phyloP scores from a whole-genome alignment of 1,140 invertebrate species.

The Chlorops oryzae region DNA sequence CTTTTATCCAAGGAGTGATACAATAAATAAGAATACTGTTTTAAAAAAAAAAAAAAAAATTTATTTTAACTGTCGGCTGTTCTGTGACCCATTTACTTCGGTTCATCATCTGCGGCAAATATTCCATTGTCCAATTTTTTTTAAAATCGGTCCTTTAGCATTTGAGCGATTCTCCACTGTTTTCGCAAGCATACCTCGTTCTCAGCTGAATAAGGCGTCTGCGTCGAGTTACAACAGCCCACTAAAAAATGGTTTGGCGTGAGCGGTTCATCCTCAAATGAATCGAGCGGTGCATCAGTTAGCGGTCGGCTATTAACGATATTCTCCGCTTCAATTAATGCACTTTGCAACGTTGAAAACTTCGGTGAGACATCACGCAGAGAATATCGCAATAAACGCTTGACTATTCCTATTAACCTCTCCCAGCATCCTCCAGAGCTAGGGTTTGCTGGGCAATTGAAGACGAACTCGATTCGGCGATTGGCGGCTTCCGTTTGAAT shows the following conservation, averaged over 20 bases:
- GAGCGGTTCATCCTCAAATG: slow-evolving; percentile 23
- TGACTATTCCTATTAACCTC: slow-evolving; percentile 23
- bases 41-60: too few relatives aligned
- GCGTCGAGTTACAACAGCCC: slow-evolving; percentile 10
- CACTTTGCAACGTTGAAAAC: slow-evolving; percentile 6
- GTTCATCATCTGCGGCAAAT: slow-evolving; percentile 18
- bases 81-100: slow-evolving; percentile 35
- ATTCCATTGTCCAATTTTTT: slow-evolving; percentile 26
- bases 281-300: slow-evolving; percentile 26
- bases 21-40: too few relatives aligned
- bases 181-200: slow-evolving; percentile 8
- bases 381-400: neutral
- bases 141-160: slow-evolving; percentile 29
- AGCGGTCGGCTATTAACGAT: slow-evolving; percentile 34
- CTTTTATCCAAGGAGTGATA: too few relatives aligned
- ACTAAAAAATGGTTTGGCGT: slow-evolving; percentile 36
- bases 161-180: slow-evolving; percentile 23
- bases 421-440: slow-evolving; percentile 23
- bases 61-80: too few relatives aligned
- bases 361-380: neutral
- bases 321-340: slow-evolving; percentile 29
- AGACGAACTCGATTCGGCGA: slow-evolving; percentile 22
- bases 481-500: neutral
- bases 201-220: slow-evolving; percentile 8
- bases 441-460: slow-evolving; percentile 29